Base-by-base conservation (phyloP, 2,797 vertebrate species). In the Tadarida brasiliensis region DNA sequence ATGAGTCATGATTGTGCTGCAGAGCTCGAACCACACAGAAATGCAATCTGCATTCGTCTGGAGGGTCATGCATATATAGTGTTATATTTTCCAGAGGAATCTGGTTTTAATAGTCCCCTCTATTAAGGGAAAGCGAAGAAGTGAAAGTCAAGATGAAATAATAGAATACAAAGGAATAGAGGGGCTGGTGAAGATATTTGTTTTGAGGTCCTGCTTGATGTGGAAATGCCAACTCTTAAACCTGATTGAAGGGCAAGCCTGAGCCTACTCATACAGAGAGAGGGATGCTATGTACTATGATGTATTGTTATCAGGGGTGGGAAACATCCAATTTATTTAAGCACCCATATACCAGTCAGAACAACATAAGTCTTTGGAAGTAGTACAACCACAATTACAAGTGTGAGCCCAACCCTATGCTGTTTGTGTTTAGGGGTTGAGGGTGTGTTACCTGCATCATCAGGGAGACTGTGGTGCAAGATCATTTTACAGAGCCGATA, bases 1-100 rank as follows among this genome's bases (percentile, higher is more conserved):
- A 76, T 19, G 24, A 92, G 14, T 87, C 20, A 39, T 24, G 67
- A 76, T 63, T 73, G 30, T 33, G 39, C 15, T 33, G 8, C 44
- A 85, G 77, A 90, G 57, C 67, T 74, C 35, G 6, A 94, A 61
- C 28, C 74, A 86, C 84, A 54, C 57, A 97, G 81, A 77, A 92
- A 57, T 56, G 33, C 14, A 76, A 22, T 76, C 61, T 67, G 80
- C 83, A 59, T 94, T 76, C 68, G 65, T 84, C 67, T 54, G 82
- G 47, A 68, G 49, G 35, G 16, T 77, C n/a, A 51, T 86, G 77
- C 11, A 59, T n/a, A 10, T 83, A 26, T 16, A 70, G 44, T 35
- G 8, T 87, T 80, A 33, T 77, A 11, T 91, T 92, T 94, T 59
- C 16, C 39, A 57, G 73, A 85, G 39, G 19, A 26, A 78, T 61